Evolutionary conservation across 2,797 vertebrate genomes (phyloP).

Genomic region (Phyllotis vaccarum): DNA sequence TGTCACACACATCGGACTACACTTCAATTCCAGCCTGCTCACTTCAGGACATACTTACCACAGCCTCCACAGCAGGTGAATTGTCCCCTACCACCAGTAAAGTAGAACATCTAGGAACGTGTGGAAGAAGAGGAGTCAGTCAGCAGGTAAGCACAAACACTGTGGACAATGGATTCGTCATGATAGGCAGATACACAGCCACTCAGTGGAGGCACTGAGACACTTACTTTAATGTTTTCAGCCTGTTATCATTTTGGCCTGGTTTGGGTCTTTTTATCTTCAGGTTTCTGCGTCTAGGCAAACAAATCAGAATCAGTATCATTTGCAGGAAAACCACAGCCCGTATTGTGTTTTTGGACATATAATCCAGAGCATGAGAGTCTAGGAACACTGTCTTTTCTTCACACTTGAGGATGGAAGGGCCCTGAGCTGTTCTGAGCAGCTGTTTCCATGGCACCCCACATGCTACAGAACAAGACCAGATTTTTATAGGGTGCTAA

Average conservation of each 20-base stretch:
- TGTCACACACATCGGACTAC: not conserved
- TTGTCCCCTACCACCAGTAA: slow-evolving; percentile 96
- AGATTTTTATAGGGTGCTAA: not conserved
- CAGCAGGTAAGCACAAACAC: not conserved
- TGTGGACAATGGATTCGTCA: not conserved
- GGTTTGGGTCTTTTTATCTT: slow-evolving; percentile 94
- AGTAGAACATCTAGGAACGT: slow-evolving; percentile 91
- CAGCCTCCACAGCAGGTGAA: slow-evolving; percentile 95
- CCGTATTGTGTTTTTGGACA: not conserved
- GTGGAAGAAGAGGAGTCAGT: slow-evolving; percentile 49
- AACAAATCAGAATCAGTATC: slow-evolving; percentile 64
- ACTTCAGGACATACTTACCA: slow-evolving; percentile 90
- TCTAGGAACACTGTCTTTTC: slow-evolving; percentile 40
- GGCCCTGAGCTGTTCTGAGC: not conserved
- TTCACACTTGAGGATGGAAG: not conserved
- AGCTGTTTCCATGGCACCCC: not conserved
- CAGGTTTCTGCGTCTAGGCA: slow-evolving; percentile 92
- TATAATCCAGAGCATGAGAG: not conserved
- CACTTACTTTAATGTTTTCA: slow-evolving; percentile 94
- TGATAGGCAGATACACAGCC: not conserved
- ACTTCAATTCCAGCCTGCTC: slow-evolving; percentile 3
- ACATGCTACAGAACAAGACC: not conserved
- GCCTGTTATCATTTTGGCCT: slow-evolving; percentile 90
- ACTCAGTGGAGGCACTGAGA: not conserved
- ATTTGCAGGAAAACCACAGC: slow-evolving; percentile 38